Percentiles rank a stretch among this genome's conserved stretches.
phyloP scores from a whole-genome alignment of 2,888 invertebrate genomes.

The Cheilosia pagana region DNA sequence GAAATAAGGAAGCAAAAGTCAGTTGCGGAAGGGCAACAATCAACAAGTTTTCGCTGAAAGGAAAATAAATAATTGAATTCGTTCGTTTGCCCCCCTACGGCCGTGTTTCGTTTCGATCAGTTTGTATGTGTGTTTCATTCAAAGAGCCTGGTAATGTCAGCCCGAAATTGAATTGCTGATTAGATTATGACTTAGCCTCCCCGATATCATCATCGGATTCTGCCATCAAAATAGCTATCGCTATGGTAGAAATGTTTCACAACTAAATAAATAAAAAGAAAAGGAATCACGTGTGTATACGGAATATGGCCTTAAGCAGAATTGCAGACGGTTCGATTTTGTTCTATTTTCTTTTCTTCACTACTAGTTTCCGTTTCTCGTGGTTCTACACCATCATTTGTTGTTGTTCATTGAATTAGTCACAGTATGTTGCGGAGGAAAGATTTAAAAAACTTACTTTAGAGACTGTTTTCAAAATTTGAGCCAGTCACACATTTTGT shows the following conservation, averaged over 20 bases:
- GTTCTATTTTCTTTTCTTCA: neutral
- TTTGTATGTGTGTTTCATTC: neutral
- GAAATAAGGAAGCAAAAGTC: slow-evolving; percentile 13
- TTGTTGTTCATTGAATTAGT: neutral
- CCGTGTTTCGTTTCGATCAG: neutral
- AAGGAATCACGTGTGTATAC: neutral
- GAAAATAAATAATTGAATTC: slow-evolving; percentile 45
- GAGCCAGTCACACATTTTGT: too few species aligned
- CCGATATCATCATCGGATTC: neutral
- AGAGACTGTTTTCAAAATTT: too few species aligned
- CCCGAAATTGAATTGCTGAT: slow-evolving; percentile 47
- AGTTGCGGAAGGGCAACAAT: slow-evolving; percentile 26
- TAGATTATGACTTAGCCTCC: slow-evolving; percentile 29
- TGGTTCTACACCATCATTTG: neutral
- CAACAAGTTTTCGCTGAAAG: slow-evolving; percentile 36
- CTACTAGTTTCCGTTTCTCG: neutral
- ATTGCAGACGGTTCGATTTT: neutral
- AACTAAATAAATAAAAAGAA: slow-evolving; percentile 9
- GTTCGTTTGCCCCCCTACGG: slow-evolving; percentile 12
- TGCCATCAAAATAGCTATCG: neutral
- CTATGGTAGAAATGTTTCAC: slow-evolving; percentile 9
- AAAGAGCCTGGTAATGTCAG: slow-evolving; percentile 41
- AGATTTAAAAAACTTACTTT: too few species aligned
- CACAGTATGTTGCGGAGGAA: neutral
- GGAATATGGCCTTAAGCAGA: neutral